Conservation (phyloP, 2,797 vertebrate species). For the Geotria australis region DNA sequence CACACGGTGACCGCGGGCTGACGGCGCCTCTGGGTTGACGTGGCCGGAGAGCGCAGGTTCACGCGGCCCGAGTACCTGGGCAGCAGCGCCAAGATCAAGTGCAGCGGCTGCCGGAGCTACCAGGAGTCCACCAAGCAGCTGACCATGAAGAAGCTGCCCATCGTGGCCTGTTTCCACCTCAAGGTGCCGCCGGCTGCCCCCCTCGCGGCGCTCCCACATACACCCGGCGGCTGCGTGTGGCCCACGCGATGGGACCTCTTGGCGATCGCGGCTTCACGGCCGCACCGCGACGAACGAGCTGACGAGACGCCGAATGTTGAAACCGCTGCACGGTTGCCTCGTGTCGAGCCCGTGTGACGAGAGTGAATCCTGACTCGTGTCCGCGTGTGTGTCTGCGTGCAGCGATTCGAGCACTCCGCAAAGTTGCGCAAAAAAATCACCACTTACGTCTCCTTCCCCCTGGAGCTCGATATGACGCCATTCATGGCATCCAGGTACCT, state of each 20-base stretch:
- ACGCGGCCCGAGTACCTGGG: background rate
- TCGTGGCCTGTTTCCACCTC: background rate
- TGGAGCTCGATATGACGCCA: constrained; percentile 96
- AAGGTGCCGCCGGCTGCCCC: background rate
- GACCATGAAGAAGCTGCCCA: background rate
- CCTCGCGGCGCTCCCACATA: no score
- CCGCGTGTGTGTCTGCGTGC: background rate
- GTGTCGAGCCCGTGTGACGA: no score
- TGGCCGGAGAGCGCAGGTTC: background rate
- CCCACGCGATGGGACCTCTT: no score
- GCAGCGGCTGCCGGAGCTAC: background rate
- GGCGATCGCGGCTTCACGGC: no score
- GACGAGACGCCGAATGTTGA: no score
- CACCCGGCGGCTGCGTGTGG: no score
- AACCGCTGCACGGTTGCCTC: no score
- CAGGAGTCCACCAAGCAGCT: constrained; percentile 5
- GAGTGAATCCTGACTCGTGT: no score
- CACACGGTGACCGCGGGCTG: no score
- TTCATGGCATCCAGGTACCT: constrained; percentile 93
- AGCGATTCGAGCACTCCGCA: constrained; percentile 97
- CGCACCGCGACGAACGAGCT: no score
- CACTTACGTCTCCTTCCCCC: constrained; percentile 84
- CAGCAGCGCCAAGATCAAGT: background rate
- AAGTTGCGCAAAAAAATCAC: constrained; percentile 95
- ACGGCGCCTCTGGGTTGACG: no score